Conservation (phyloP, 2,888 invertebrate genomes). For the Hylaea fasciaria region DNA sequence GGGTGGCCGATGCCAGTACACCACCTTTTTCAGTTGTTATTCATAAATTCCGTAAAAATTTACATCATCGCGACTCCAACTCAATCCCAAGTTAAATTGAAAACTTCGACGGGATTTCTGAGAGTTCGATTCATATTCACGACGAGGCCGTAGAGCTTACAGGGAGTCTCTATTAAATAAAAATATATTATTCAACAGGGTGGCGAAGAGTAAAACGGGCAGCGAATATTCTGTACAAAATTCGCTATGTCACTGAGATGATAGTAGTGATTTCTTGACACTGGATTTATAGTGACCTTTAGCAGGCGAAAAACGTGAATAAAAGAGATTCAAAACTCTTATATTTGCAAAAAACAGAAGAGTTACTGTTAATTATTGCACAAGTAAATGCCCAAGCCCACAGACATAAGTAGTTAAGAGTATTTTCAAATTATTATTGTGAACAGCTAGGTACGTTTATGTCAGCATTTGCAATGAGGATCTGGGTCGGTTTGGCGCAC, state of each 20-base stretch:
- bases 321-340: no score
- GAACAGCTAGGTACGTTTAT: no score
- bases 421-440: no score
- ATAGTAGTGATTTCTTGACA: not conserved
- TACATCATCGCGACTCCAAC: slow-evolving; percentile 47
- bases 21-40: slow-evolving; percentile 19
- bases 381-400: no score
- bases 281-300: not conserved
- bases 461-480: no score
- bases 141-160: slow-evolving; percentile 22
- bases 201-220: slow-evolving; percentile 7
- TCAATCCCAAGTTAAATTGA: slow-evolving; percentile 58
- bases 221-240: slow-evolving; percentile 3
- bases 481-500: no score
- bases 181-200: slow-evolving; percentile 17
- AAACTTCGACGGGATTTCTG: slow-evolving; percentile 51
- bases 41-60: slow-evolving; percentile 45
- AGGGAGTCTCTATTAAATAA: slow-evolving; percentile 7
- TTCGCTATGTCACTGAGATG: not conserved
- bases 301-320: no score
- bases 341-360: no score
- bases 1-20: not conserved
- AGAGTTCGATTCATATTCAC: slow-evolving; percentile 48
- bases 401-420: no score
- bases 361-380: no score